A percentile compares a stretch with the other conserved stretches of the same genome.
These are phyloP conservation scores for Chionomys nivalis DNA, from an alignment of 2,113 vertebrate genomes.

Conservation along the genomic window DNA sequence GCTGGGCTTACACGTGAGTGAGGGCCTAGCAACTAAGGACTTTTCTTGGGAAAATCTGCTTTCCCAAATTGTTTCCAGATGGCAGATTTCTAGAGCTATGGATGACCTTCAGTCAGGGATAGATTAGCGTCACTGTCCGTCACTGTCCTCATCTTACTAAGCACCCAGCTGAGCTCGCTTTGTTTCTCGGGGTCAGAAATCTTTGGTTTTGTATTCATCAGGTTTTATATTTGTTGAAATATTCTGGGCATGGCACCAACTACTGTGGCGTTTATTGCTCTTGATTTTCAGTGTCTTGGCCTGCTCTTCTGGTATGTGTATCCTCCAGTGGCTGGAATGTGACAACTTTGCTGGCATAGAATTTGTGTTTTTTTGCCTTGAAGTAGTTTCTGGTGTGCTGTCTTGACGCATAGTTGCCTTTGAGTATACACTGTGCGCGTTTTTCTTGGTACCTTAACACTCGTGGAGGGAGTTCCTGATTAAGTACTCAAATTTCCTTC, in stretches of 20 bases:
- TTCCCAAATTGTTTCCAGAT: background rate
- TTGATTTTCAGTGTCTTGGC: background rate
- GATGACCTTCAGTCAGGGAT: background rate
- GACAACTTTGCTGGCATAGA: background rate
- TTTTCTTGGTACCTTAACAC: background rate
- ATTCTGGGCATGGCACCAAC: background rate
- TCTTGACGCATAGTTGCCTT: background rate
- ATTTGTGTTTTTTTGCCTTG: conserved; percentile 13
- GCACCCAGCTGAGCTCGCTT: background rate
- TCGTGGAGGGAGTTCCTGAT: background rate
- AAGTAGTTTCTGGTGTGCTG: background rate
- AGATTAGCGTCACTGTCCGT: background rate
- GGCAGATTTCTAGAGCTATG: background rate
- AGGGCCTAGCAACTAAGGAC: background rate
- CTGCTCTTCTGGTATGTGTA: background rate
- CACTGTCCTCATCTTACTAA: background rate
- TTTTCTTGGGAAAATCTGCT: background rate
- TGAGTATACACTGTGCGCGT: background rate
- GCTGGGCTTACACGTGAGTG: background rate
- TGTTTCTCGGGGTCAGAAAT: background rate
- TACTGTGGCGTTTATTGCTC: background rate
- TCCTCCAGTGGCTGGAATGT: background rate
- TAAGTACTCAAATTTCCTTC: conserved; percentile 34
- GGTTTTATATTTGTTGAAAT: background rate
- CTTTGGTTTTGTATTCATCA: conserved; percentile 9